These are phyloP conservation scores for Athalia cordata DNA, from an alignment of 2,888 invertebrate genomes.

Conservation along the genomic window DNA sequence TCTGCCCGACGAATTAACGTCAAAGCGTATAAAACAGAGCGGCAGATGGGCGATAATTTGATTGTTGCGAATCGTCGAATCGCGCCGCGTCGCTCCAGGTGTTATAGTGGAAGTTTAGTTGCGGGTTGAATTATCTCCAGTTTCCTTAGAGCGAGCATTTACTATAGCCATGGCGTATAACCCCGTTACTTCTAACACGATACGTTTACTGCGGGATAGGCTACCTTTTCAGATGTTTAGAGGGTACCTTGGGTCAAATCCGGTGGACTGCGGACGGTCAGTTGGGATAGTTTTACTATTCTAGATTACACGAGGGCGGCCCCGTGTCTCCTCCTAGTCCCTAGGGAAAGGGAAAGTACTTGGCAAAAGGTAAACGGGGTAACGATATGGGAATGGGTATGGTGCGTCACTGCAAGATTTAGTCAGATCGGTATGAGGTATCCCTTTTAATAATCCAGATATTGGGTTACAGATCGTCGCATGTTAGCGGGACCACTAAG, in stretches of 20 bases:
- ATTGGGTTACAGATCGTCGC: background rate
- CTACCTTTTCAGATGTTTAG: background rate
- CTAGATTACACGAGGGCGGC: no score
- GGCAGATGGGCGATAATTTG: slow-evolving; percentile 36
- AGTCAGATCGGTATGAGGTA: no score
- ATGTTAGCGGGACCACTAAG: background rate
- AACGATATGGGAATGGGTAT: background rate
- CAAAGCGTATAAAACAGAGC: slow-evolving; percentile 3
- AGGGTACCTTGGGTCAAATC: background rate
- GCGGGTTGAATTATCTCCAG: slow-evolving; percentile 2
- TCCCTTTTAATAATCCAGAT: background rate
- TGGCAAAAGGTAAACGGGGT: background rate
- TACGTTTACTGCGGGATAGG: background rate
- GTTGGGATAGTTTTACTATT: background rate
- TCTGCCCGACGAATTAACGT: slow-evolving; percentile 21
- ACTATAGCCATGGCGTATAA: background rate
- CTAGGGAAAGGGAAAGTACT: background rate
- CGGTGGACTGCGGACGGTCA: background rate
- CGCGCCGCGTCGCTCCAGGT: background rate
- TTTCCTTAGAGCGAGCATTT: slow-evolving; percentile 9
- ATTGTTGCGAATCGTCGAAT: slow-evolving; percentile 31
- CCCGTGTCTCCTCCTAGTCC: no score
- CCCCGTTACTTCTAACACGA: slow-evolving; percentile 25
- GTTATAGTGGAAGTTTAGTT: slow-evolving; percentile 1
- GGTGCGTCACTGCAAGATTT: no score